phyloP scores from a whole-genome alignment of 2,888 invertebrate genomes.

The Cistogaster globosa region DNA sequence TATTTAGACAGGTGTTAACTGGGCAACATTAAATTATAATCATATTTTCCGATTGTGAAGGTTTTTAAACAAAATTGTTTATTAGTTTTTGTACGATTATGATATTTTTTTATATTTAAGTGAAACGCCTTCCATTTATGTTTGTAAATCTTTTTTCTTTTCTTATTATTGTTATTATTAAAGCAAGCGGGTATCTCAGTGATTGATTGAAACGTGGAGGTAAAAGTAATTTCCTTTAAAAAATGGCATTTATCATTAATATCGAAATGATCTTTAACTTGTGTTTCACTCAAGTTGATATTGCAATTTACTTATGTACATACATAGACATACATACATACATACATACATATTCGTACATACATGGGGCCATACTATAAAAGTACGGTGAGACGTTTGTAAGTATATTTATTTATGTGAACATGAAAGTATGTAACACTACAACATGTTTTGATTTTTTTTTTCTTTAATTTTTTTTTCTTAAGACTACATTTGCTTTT shows the following conservation, averaged over 20 bases:
- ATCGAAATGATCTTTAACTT: constrained; percentile 61
- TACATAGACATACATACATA: neutral
- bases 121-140: constrained; percentile 43
- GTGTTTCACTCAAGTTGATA: constrained; percentile 59
- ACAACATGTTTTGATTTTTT: constrained; percentile 58
- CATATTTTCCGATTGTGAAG: neutral
- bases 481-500: constrained; percentile 59
- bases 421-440: constrained; percentile 51
- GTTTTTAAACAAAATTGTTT: neutral
- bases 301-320: constrained; percentile 55
- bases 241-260: constrained; percentile 60
- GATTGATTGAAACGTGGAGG: constrained; percentile 52
- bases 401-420: constrained; percentile 22
- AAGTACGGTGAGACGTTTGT: neutral
- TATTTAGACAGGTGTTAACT: neutral
- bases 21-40: neutral
- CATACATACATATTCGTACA: constrained; percentile 2
- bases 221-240: constrained; percentile 61
- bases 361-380: neutral
- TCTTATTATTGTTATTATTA: constrained; percentile 17
- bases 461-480: constrained; percentile 21
- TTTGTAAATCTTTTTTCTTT: constrained; percentile 24
- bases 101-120: constrained; percentile 4
- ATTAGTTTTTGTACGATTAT: neutral
- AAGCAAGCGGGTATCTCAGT: constrained; percentile 5